These are phyloP conservation scores for Hoplodrina ambigua DNA, from an alignment of 2,888 invertebrate genomes.

Conservation along the genomic window DNA sequence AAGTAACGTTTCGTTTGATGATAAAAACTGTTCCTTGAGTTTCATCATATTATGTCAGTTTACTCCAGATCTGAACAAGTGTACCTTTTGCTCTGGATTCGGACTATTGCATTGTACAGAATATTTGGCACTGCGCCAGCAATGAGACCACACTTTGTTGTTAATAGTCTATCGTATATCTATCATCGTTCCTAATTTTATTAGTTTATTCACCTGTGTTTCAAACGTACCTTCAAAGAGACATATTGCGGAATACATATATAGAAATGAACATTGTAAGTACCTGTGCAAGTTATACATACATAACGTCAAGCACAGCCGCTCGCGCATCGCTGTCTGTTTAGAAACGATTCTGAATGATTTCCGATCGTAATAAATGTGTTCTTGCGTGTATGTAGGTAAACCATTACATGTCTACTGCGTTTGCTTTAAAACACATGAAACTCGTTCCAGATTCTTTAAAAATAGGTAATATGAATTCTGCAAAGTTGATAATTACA, in stretches of 20 bases:
- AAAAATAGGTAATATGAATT: slow-evolving; percentile 71
- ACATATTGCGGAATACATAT: slow-evolving; percentile 46
- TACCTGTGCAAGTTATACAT: slow-evolving; percentile 18
- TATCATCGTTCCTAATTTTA: slow-evolving; percentile 73
- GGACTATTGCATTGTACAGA: slow-evolving; percentile 63
- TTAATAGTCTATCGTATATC: slow-evolving; percentile 67
- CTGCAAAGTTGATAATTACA: slow-evolving; percentile 68
- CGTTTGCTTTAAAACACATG: slow-evolving; percentile 80
- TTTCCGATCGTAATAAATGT: slow-evolving; percentile 84
- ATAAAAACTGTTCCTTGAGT: slow-evolving; percentile 15
- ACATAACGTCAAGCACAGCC: slow-evolving; percentile 5
- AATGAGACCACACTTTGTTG: slow-evolving; percentile 71
- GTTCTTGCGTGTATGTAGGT: slow-evolving; percentile 72
- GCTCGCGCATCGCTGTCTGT: slow-evolving; percentile 62
- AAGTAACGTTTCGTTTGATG: neutral
- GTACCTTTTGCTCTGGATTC: slow-evolving; percentile 36
- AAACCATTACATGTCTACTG: slow-evolving; percentile 74
- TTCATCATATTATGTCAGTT: slow-evolving; percentile 28
- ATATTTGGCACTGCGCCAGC: slow-evolving; percentile 70
- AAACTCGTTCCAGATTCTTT: slow-evolving; percentile 76
- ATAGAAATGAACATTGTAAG: slow-evolving; percentile 21
- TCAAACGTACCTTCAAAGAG: slow-evolving; percentile 60
- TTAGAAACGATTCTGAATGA: slow-evolving; percentile 76
- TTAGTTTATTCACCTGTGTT: slow-evolving; percentile 76
- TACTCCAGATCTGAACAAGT: slow-evolving; percentile 35